These are phyloP conservation scores for Bugula neritina DNA, from an alignment of 2,888 invertebrate genomes.

Conservation along the genomic window DNA sequence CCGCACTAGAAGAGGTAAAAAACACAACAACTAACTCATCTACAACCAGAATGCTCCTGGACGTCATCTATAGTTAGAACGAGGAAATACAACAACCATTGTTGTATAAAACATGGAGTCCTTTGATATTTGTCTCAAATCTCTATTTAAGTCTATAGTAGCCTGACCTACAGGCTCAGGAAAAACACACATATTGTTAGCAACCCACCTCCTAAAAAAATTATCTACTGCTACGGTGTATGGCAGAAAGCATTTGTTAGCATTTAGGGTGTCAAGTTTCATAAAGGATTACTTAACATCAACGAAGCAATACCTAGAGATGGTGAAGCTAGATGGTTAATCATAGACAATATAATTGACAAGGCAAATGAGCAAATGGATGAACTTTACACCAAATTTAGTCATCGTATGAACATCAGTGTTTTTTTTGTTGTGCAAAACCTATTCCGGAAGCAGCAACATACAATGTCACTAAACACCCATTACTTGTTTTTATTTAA, in stretches of 20 bases:
- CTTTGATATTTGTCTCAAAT: neutral
- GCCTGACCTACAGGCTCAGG: neutral
- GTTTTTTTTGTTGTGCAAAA: neutral
- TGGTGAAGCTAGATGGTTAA: neutral
- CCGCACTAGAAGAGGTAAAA: neutral
- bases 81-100: neutral
- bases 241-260: neutral
- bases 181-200: neutral
- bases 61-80: no score
- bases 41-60: no score
- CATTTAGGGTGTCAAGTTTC: neutral
- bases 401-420: slow-evolving; percentile 11
- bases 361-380: neutral
- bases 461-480: neutral
- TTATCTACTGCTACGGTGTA: neutral
- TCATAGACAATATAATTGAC: neutral
- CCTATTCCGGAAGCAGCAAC: neutral
- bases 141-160: neutral
- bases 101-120: neutral
- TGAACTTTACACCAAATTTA: neutral
- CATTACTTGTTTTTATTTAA: slow-evolving; percentile 11
- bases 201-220: neutral
- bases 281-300: neutral
- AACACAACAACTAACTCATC: neutral
- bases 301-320: neutral